These are phyloP conservation scores for Charaxes varanes DNA, from an alignment of 1,140 invertebrate species.

Conservation along the genomic window DNA sequence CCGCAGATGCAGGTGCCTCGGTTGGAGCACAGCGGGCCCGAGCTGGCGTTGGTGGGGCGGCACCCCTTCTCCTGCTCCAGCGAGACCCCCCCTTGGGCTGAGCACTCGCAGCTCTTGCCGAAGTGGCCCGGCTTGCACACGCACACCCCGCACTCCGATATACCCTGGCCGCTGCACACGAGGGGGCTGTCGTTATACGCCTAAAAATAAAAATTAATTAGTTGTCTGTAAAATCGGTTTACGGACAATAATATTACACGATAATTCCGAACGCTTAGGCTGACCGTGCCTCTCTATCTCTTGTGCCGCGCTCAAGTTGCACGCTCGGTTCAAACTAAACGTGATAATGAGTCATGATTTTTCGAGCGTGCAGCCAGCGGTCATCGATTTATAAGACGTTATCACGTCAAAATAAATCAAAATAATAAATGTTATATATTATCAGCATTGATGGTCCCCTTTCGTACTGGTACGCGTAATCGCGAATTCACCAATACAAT, in stretches of 20 bases:
- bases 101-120: constrained; percentile 92
- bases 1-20: constrained; percentile 88
- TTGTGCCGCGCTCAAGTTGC: not conserved
- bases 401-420: not conserved
- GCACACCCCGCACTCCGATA: constrained; percentile 91
- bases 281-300: no score
- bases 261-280: no score
- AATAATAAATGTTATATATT: no score
- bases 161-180: constrained; percentile 80
- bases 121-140: constrained; percentile 85
- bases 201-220: no score
- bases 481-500: no score
- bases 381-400: no score
- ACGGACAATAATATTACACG: no score
- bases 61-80: constrained; percentile 78
- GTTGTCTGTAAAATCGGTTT: no score
- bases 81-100: constrained; percentile 68
- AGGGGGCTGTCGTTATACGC: constrained; percentile 58
- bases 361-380: no score
- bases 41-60: constrained; percentile 81
- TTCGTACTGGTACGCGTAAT: no score
- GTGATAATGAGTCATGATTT: no score
- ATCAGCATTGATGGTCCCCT: no score
- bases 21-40: constrained; percentile 82
- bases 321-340: not conserved